Conservation (phyloP, 2,113 vertebrate species). For the Seriola quinqueradiata region DNA sequence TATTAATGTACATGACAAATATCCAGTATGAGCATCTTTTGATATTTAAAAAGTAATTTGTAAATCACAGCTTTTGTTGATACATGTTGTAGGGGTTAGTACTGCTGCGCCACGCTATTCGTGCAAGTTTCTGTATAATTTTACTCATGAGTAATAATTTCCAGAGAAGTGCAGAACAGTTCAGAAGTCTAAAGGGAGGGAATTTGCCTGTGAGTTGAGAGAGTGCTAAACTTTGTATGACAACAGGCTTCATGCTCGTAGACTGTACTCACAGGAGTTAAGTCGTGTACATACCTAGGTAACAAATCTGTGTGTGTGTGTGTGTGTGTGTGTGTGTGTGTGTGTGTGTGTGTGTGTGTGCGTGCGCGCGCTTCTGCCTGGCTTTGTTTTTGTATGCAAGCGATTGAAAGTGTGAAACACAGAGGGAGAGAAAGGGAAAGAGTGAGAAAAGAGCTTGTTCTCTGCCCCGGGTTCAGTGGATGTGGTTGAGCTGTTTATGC, state of each 20-base stretch:
- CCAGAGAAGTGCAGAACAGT: conserved; percentile 65
- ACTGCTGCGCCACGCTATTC: conserved; percentile 55
- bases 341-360: conserved; percentile 19
- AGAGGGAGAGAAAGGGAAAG: conserved; percentile 63
- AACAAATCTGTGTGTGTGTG: conserved; percentile 45
- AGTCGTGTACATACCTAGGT: conserved; percentile 73
- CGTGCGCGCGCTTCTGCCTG: conserved; percentile 9
- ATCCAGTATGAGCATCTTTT: conserved; percentile 53
- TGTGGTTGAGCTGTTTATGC: conserved; percentile 71
- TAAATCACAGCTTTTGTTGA: conserved; percentile 55
- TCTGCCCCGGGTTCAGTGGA: conserved; percentile 47
- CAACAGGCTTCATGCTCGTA: conserved; percentile 51
- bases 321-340: conserved; percentile 20
- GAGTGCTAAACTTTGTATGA: conserved; percentile 56
- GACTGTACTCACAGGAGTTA: conserved; percentile 50
- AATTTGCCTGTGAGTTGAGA: conserved; percentile 57
- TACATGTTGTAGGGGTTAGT: conserved; percentile 57
- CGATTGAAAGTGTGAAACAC: conserved; percentile 61
- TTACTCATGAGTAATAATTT: conserved; percentile 73
- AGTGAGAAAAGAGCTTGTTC: conserved; percentile 68
- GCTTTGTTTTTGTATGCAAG: conserved; percentile 60
- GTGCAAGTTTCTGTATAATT: conserved; percentile 68
- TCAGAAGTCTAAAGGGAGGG: conserved; percentile 64
- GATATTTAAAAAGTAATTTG: conserved; percentile 35
- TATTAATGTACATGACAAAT: conserved; percentile 46